A percentile compares a stretch with the other conserved stretches of the same genome.
Conservation (phyloP, 2,797 vertebrate genomes). For the Heteromormyrus szaboi region DNA sequence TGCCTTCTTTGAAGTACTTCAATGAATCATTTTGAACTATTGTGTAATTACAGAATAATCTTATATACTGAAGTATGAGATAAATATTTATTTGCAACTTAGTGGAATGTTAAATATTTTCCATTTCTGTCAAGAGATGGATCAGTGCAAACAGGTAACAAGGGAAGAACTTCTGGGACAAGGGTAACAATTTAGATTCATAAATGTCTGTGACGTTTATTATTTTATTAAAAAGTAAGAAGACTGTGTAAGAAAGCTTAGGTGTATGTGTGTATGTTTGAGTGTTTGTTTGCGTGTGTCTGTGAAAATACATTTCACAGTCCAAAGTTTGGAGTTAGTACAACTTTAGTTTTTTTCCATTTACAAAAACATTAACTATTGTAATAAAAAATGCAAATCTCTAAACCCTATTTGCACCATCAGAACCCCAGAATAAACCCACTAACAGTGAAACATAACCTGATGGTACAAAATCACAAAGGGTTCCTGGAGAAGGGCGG, state of each 20-base stretch:
- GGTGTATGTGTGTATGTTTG: slow-evolving; percentile 1
- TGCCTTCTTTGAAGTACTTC: not conserved
- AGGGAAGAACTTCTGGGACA: not conserved
- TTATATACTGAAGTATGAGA: not conserved
- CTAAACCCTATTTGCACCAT: not conserved
- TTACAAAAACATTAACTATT: not conserved
- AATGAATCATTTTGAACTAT: not conserved
- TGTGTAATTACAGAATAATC: not conserved
- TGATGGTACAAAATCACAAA: not conserved
- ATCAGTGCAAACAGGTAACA: not conserved
- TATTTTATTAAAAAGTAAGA: not conserved
- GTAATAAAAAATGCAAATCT: not conserved
- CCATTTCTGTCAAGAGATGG: not conserved
- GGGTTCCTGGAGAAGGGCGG: not conserved
- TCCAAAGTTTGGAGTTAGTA: not conserved
- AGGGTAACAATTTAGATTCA: not conserved
- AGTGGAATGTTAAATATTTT: not conserved
- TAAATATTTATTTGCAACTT: not conserved
- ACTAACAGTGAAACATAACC: not conserved
- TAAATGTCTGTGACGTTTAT: not conserved
- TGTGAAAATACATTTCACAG: not conserved
- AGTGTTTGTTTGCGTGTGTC: not conserved
- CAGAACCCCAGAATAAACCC: not conserved
- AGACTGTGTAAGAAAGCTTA: not conserved
- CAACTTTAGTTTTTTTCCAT: not conserved